Base-by-base conservation (phyloP, 35 echinoderm and acorn worm species). In the Amphiura filiformis region DNA sequence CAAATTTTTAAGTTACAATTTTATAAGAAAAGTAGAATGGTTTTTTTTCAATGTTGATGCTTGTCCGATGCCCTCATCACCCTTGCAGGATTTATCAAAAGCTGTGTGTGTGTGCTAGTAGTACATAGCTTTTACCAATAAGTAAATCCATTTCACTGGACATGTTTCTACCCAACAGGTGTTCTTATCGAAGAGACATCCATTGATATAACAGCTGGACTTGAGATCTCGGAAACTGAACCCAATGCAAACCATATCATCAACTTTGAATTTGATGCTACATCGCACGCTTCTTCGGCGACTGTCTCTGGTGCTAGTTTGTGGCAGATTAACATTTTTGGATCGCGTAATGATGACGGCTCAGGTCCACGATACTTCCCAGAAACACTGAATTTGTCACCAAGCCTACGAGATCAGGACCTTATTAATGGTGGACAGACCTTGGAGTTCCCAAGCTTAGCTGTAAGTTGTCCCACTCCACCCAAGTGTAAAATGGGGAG, bases 381-480 rank as follows among this genome's bases (percentile, higher is more conserved):
- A n/a, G 17, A 30, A 13, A 30, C 15, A 26, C 61, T 70, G 26
- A 70, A 3, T 26, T n/a, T 70, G 61, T 70, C 61, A 4, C 11
- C 7, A 15, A 3, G 17, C 9, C 61, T 13, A 30, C 15, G 17
- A 2, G 26, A 70, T 70, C 61, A 70, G 26, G 17, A 18, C 3
- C 26, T 70, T 11, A 30, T 15, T 70, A 70, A 70, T n/a, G 61
- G 61, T 15, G 61, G 61, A 15, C 17, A 26, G 4, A 70, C 26
- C 4, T n/a, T 70, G 61, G 7, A 5, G 2, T 70, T 70, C 26
- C 1, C 61, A 13, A 30, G 26, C 15, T 23, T 70, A 2, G 15
- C 61, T 70, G 61, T 70, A 70, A 70, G 61, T 70, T n/a, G 61
- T 70, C 17, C n/a, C n/a, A n/a, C n/a, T n/a, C n/a, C n/a, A n/a